phyloP scores from a whole-genome alignment of 2,113 vertebrate genomes.

The Oceanodroma tethys region DNA sequence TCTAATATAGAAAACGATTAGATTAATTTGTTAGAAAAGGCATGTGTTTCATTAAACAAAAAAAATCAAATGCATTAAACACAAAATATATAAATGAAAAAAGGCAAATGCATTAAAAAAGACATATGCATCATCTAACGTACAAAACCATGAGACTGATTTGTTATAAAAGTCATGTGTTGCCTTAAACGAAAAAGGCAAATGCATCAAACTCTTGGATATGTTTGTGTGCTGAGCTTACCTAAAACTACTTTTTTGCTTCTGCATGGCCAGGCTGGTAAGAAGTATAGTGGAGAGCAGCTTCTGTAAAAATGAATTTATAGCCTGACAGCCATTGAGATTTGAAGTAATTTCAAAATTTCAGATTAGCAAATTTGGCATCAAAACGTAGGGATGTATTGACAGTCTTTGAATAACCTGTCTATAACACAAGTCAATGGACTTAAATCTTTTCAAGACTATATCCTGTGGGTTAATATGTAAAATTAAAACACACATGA shows the following conservation, averaged over 20 bases:
- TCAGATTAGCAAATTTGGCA: background rate
- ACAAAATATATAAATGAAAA: background rate
- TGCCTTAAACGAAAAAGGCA: background rate
- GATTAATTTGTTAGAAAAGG: background rate
- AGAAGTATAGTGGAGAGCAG: background rate
- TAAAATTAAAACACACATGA: background rate
- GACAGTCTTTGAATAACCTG: background rate
- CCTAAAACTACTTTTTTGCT: background rate
- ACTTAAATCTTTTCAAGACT: background rate
- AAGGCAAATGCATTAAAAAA: background rate
- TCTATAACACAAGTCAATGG: background rate
- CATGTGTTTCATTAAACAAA: background rate
- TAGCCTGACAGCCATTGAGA: background rate
- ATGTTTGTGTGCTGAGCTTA: background rate
- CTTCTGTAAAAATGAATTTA: background rate
- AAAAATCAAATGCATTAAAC: background rate
- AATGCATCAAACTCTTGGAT: background rate
- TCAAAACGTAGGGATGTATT: background rate
- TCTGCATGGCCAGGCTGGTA: background rate
- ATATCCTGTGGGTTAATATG: background rate
- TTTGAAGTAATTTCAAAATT: background rate
- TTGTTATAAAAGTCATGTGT: background rate
- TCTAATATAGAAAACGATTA: background rate
- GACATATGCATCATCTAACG: accelerated
- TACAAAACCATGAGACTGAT: background rate